Evolutionary conservation across 2,797 vertebrate species (phyloP).

Genomic region (Manis pentadactyla): DNA sequence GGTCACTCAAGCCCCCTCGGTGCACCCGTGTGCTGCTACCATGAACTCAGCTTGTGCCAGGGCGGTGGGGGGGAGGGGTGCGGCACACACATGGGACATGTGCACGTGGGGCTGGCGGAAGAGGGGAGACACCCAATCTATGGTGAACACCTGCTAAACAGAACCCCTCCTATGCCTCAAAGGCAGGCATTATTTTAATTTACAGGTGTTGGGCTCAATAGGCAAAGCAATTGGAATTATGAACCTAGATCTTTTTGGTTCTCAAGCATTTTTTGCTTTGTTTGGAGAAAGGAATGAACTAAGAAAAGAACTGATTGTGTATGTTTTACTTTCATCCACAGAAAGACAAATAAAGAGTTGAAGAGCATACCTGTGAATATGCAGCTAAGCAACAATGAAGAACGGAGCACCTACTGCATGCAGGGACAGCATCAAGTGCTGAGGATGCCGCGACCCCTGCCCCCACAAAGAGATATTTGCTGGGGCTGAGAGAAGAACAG

Average conservation of each 20-base stretch:
- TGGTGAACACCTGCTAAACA: not conserved
- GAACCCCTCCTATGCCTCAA: not conserved
- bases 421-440: not conserved
- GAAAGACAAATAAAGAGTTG: not conserved
- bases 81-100: fast-evolving
- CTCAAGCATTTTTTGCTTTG: not conserved
- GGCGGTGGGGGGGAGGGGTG: fast-evolving
- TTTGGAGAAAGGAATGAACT: not conserved
- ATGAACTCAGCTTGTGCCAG: not conserved
- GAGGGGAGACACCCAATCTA: not conserved
- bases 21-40: too few relatives aligned
- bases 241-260: not conserved
- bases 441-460: not conserved
- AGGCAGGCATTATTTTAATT: not conserved
- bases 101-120: too few relatives aligned
- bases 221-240: not conserved
- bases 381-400: not conserved
- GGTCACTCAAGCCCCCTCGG: not conserved
- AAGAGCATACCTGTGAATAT: not conserved
- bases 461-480: not conserved
- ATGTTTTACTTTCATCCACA: not conserved
- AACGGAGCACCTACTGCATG: not conserved
- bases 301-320: not conserved
- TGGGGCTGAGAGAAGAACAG: not conserved
- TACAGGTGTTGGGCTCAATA: not conserved